These are phyloP conservation scores for Thripadectes ignobilis DNA, from an alignment of 2,797 vertebrate species.

Conservation along the genomic window DNA sequence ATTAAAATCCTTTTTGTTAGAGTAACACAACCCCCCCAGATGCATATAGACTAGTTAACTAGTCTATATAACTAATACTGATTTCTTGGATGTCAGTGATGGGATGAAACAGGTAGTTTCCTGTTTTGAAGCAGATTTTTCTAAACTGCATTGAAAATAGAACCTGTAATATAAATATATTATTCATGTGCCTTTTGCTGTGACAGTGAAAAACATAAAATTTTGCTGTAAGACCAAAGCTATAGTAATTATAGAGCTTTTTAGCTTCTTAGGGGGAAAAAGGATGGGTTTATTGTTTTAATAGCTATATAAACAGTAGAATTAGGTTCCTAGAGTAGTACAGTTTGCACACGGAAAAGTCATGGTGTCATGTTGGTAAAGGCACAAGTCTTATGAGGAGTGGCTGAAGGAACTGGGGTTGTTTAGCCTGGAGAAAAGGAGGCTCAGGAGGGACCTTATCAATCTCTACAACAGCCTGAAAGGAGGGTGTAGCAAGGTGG, in stretches of 20 bases:
- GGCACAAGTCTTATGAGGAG: background rate
- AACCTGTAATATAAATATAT: background rate
- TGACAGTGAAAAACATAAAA: background rate
- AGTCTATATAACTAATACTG: too few species aligned
- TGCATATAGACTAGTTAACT: background rate
- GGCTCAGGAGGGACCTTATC: too few species aligned
- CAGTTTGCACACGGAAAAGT: background rate
- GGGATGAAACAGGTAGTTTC: background rate
- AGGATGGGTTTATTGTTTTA: background rate
- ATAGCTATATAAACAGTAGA: background rate
- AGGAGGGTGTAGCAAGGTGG: background rate
- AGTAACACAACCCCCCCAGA: background rate
- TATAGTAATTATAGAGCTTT: background rate
- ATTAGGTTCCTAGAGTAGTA: background rate
- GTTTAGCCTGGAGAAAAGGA: background rate
- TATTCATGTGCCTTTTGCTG: background rate
- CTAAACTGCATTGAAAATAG: background rate
- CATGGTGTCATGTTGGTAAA: background rate
- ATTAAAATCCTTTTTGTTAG: background rate
- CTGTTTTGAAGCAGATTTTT: background rate
- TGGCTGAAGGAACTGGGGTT: background rate
- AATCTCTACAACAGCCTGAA: background rate
- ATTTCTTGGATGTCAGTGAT: background rate
- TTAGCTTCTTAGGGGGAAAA: background rate
- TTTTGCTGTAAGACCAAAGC: background rate